Conservation (phyloP, 1,140 invertebrate genomes). For the Heliconius nattereri region DNA sequence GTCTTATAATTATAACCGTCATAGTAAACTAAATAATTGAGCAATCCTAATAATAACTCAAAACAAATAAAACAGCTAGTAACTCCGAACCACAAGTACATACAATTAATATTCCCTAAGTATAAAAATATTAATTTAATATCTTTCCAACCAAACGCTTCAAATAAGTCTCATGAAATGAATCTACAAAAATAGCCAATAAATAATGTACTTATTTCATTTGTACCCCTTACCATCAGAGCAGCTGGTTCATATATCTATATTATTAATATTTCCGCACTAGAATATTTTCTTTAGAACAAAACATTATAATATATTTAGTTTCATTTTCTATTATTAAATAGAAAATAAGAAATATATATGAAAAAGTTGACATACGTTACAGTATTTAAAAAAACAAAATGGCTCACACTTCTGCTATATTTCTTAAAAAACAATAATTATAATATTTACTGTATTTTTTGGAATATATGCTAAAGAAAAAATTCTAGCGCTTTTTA, state of each 20-base stretch:
- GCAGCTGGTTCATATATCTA: conserved; percentile 64
- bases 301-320: not conserved
- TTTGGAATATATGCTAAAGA: not conserved
- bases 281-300: conserved; percentile 18
- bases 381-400: not conserved
- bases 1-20: not conserved
- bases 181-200: conserved; percentile 74
- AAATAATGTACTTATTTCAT: conserved; percentile 65
- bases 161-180: conserved; percentile 64
- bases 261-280: conserved; percentile 26
- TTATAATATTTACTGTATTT: no score
- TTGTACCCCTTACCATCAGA: conserved; percentile 79
- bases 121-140: conserved; percentile 80
- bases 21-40: conserved; percentile 10
- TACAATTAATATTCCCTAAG: conserved; percentile 54
- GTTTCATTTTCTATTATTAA: no score
- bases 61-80: conserved; percentile 33
- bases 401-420: no score
- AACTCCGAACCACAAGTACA: conserved; percentile 46
- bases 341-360: no score
- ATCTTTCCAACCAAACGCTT: conserved; percentile 63
- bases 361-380: no score
- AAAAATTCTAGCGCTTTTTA: conserved; percentile 38
- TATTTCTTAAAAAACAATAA: no score
- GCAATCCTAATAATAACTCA: conserved; percentile 16